A percentile compares a stretch with the other conserved stretches of the same genome.
Evolutionary conservation across 2,113 vertebrate species (phyloP).

Genomic region (Phaethon lepturus): DNA sequence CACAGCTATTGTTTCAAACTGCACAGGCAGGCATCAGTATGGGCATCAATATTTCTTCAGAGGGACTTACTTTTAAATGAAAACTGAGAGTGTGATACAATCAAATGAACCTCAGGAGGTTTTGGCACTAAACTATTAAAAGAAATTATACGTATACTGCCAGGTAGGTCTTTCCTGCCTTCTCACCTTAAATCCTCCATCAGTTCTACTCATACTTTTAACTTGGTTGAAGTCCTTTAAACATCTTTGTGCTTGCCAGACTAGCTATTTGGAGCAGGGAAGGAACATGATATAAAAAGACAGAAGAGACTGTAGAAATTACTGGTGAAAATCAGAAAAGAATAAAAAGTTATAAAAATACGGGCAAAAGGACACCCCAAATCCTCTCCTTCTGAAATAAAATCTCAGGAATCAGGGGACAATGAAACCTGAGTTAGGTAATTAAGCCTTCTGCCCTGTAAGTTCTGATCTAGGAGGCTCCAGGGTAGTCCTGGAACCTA

Average conservation of each 20-base stretch:
- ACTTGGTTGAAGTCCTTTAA: background rate
- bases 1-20: background rate
- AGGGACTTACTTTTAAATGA: background rate
- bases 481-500: background rate
- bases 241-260: background rate
- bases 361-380: background rate
- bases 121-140: background rate
- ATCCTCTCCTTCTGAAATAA: background rate
- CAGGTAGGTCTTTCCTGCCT: background rate
- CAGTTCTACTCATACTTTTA: background rate
- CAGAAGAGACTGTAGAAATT: background rate
- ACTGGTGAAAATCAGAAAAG: background rate
- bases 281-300: background rate
- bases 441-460: background rate
- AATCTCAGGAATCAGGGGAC: background rate
- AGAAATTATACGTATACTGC: background rate
- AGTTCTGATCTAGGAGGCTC: background rate
- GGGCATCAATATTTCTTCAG: background rate
- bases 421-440: background rate
- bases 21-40: background rate
- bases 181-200: background rate
- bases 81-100: background rate
- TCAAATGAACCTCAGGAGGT: background rate
- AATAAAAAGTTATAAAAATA: background rate
- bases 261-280: background rate